These are phyloP conservation scores for Agrotis clavis DNA, from an alignment of 2,888 invertebrate genomes.

Conservation along the genomic window DNA sequence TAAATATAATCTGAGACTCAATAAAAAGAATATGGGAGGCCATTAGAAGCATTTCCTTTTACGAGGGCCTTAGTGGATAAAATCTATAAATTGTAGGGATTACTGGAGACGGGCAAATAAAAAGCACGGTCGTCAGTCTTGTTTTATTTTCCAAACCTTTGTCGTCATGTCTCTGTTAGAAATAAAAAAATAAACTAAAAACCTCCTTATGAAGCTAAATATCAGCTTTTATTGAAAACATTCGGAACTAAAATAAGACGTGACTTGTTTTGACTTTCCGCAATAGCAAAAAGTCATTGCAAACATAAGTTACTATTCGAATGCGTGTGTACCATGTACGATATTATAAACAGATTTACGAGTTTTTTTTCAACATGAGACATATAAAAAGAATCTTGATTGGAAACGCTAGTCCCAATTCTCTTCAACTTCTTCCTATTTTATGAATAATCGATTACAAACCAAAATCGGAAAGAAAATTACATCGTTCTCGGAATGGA, in stretches of 20 bases:
- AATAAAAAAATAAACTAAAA: neutral
- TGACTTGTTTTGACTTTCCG: conserved; percentile 6
- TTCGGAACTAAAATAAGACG: neutral
- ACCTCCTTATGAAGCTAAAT: neutral
- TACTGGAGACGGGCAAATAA: conserved; percentile 38
- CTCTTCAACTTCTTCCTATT: neutral
- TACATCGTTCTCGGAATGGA: conserved; percentile 24
- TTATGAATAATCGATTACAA: neutral
- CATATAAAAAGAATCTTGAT: neutral
- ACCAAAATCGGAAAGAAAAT: conserved; percentile 23
- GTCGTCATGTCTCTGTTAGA: no score
- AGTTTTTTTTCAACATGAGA: neutral
- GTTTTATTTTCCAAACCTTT: conserved; percentile 31
- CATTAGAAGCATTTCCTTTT: conserved; percentile 64
- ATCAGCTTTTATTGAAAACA: neutral
- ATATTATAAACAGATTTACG: conserved; percentile 11
- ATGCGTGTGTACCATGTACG: neutral
- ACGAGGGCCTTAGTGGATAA: conserved; percentile 58
- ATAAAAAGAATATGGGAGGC: conserved; percentile 57
- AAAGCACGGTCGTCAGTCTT: conserved; percentile 47
- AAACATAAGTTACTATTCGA: conserved; percentile 5
- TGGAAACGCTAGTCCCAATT: neutral
- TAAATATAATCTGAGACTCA: conserved; percentile 40
- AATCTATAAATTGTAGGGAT: conserved; percentile 24
- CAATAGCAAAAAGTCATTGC: neutral